phyloP scores from a whole-genome alignment of 2,797 vertebrate genomes.

The Gymnopithys bicolor region DNA sequence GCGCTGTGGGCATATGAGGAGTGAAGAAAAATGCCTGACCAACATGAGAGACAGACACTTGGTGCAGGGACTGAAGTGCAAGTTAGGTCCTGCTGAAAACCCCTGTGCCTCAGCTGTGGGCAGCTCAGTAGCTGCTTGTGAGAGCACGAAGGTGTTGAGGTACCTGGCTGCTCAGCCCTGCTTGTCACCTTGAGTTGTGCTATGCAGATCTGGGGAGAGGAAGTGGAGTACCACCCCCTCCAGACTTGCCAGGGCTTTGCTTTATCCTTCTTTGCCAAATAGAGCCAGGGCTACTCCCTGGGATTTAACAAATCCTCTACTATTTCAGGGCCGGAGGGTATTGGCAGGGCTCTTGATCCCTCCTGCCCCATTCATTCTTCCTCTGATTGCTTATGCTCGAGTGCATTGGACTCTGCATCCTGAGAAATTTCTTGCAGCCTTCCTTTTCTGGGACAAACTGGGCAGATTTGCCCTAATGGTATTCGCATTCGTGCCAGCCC shows the following conservation, averaged over 20 bases:
- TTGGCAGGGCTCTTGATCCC: neutral
- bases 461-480: neutral
- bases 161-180: neutral
- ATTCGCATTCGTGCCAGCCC: neutral
- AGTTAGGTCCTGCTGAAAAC: neutral
- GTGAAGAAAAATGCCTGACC: fast-evolving
- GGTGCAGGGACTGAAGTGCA: neutral
- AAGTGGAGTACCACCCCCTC: neutral
- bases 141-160: fast-evolving
- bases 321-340: neutral
- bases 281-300: neutral
- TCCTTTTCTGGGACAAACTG: neutral
- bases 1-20: neutral
- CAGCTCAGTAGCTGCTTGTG: neutral
- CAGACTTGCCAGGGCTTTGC: neutral
- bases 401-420: neutral
- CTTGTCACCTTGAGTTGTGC: neutral
- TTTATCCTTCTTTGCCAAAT: neutral
- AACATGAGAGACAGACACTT: neutral
- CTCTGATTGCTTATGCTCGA: neutral
- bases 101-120: neutral
- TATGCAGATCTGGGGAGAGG: neutral
- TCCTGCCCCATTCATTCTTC: conserved; percentile 14
- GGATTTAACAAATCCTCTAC: conserved; percentile 44
- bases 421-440: neutral